Evolutionary conservation across 2,888 invertebrate genomes (phyloP).

Genomic region (Meta bourneti): DNA sequence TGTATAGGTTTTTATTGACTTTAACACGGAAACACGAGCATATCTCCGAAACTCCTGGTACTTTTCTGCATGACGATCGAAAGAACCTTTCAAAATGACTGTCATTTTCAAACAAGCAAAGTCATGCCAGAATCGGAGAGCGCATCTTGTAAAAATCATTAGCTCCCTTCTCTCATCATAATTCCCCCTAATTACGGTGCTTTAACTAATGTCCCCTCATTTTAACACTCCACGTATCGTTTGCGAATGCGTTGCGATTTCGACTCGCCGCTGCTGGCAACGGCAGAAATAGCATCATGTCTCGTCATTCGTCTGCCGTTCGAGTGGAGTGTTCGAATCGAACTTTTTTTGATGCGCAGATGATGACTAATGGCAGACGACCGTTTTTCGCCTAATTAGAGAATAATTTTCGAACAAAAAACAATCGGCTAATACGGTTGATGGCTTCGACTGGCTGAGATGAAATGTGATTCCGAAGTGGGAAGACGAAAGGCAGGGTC

Average conservation of each 20-base stretch:
- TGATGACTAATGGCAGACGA: neutral
- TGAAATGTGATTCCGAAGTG: neutral
- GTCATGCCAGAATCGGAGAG: constrained; percentile 18
- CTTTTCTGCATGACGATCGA: constrained; percentile 13
- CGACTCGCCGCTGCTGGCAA: neutral
- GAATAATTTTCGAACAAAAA: neutral
- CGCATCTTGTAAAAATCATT: constrained; percentile 57
- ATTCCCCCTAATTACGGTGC: constrained; percentile 44
- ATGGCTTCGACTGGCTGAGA: neutral
- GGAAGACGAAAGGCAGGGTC: neutral
- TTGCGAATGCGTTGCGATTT: neutral
- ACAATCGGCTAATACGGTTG: neutral
- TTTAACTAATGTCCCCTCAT: constrained; percentile 53
- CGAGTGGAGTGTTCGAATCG: neutral
- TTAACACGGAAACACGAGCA: too few species aligned
- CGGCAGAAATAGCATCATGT: too few species aligned
- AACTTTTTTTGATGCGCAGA: neutral
- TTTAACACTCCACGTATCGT: constrained; percentile 36
- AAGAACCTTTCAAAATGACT: constrained; percentile 8
- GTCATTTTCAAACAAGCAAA: constrained; percentile 41
- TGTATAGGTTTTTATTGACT: too few species aligned
- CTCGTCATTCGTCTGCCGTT: too few species aligned
- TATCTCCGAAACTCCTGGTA: neutral
- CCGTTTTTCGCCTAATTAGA: neutral
- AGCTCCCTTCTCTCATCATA: constrained; percentile 46